Percentiles rank a stretch among this genome's conserved stretches.
Evolutionary conservation across 2,113 vertebrate genomes (phyloP).

Genomic region (Antidorcas marsupialis): DNA sequence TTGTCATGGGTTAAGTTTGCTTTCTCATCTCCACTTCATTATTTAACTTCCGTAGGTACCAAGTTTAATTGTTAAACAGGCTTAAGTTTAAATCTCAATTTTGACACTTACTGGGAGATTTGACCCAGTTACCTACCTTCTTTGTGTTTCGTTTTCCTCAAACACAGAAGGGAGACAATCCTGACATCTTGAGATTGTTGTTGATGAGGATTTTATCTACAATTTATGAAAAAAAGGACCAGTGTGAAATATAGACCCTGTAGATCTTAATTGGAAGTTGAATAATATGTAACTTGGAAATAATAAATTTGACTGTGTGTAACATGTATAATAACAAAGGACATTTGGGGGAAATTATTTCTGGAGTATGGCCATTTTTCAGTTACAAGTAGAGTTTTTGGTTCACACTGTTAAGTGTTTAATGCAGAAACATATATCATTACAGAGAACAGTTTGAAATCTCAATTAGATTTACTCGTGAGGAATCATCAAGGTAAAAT

Average conservation of each 20-base stretch:
- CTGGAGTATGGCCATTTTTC: background rate
- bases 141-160: background rate
- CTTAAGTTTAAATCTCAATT: background rate
- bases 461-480: constrained; percentile 5
- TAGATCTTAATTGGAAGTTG: constrained; percentile 1
- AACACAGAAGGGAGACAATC: background rate
- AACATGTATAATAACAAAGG: background rate
- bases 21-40: background rate
- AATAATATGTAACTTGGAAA: background rate
- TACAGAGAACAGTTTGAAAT: background rate
- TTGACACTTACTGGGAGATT: background rate
- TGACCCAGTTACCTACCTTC: background rate
- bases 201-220: background rate
- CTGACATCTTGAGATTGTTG: background rate
- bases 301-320: background rate
- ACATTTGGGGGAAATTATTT: background rate
- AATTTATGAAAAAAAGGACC: background rate
- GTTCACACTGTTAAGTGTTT: background rate
- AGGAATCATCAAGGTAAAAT: background rate
- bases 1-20: background rate
- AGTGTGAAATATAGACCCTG: background rate
- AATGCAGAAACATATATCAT: background rate
- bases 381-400: background rate
- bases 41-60: background rate
- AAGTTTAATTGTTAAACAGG: background rate